Evolutionary conservation across 2,797 vertebrate genomes (phyloP).

Genomic region (Triplophysa yarkandensis): DNA sequence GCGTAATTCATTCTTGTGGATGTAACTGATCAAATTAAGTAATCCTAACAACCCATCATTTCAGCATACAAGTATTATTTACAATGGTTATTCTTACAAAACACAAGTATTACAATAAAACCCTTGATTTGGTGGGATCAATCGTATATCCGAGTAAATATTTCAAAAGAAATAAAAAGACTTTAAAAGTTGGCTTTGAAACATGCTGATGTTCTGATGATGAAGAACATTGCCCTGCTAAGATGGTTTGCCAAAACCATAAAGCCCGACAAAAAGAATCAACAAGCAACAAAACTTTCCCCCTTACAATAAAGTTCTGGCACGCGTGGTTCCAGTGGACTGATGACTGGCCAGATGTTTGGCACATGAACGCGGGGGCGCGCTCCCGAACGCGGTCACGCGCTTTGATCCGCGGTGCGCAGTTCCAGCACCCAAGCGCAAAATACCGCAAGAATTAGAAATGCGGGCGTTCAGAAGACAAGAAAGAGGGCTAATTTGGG

Average conservation of each 20-base stretch:
- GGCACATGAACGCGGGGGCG: slow-evolving; percentile 79
- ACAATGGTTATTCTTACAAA: no score
- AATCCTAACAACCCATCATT: no score
- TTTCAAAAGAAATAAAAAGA: background rate
- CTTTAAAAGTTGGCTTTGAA: background rate
- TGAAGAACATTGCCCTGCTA: background rate
- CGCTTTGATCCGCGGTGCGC: slow-evolving; percentile 83
- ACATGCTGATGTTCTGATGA: background rate
- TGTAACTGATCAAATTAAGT: no score
- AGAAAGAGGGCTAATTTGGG: background rate
- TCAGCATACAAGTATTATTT: no score
- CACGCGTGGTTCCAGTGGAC: slow-evolving; percentile 84
- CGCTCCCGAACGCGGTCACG: slow-evolving; percentile 72
- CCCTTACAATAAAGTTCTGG: slow-evolving; percentile 79
- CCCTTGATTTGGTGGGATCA: no score
- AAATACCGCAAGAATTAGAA: slow-evolving; percentile 81
- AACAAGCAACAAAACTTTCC: slow-evolving; percentile 57
- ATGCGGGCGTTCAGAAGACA: slow-evolving; percentile 75
- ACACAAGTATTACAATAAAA: no score
- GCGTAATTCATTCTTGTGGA: no score
- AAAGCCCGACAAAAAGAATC: slow-evolving; percentile 38
- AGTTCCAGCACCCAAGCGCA: slow-evolving; percentile 79
- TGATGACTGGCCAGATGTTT: slow-evolving; percentile 84
- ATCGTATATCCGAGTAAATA: no score
- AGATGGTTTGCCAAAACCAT: slow-evolving; percentile 35